These are phyloP conservation scores for Hydrotaea cyrtoneurina DNA, from an alignment of 2,888 invertebrate genomes.

Conservation along the genomic window DNA sequence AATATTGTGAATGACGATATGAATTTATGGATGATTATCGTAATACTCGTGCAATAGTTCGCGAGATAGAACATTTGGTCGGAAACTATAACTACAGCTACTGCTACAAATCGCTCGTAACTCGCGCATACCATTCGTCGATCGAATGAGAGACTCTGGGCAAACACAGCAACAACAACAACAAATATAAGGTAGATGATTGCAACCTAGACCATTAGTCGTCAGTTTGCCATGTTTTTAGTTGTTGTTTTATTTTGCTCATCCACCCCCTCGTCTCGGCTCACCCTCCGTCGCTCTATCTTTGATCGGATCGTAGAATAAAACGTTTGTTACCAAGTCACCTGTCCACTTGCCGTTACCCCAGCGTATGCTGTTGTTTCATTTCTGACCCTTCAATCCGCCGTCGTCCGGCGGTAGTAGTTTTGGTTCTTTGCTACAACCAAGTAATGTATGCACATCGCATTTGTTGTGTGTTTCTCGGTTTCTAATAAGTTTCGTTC, in stretches of 20 bases:
- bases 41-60: not conserved
- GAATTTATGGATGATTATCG: conserved; percentile 11
- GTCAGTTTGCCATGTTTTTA: conserved; percentile 49
- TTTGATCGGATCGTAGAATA: conserved; percentile 1
- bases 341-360: conserved; percentile 12
- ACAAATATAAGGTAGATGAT: conserved; percentile 39
- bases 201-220: conserved; percentile 61
- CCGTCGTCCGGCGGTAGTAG: not conserved
- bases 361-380: not conserved
- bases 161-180: conserved; percentile 21
- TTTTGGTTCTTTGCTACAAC: not conserved
- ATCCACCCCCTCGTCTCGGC: not conserved
- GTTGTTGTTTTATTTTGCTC: conserved; percentile 17
- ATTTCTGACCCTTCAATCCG: conserved; percentile 59
- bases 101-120: not conserved
- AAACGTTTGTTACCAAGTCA: conserved; percentile 25
- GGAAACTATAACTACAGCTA: not conserved
- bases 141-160: conserved; percentile 6
- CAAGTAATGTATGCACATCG: not conserved
- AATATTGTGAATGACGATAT: not conserved
- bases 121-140: not conserved
- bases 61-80: not conserved
- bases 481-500: not conserved
- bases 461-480: not conserved
- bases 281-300: not conserved